Evolutionary conservation across 2,113 vertebrate species (phyloP).

Genomic region (Fregetta grallaria): DNA sequence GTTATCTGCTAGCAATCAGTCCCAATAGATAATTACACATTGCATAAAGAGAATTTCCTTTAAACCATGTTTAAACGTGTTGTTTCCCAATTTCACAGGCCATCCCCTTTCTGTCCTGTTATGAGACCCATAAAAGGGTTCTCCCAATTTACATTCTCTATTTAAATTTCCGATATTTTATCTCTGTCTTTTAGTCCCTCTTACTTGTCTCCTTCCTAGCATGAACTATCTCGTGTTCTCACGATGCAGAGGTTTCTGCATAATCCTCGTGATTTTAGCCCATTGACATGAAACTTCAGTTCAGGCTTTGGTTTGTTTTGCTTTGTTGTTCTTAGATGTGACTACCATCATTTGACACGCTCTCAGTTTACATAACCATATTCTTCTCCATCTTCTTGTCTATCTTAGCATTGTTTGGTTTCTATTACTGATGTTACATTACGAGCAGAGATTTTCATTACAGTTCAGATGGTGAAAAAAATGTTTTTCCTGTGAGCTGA

Average conservation of each 20-base stretch:
- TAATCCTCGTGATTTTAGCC: not conserved
- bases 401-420: not conserved
- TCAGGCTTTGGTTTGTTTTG: not conserved
- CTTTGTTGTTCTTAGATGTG: not conserved
- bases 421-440: not conserved
- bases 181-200: not conserved
- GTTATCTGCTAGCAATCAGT: not conserved
- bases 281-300: accelerated
- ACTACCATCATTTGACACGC: not conserved
- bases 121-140: not conserved
- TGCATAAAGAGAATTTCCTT: not conserved
- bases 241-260: not conserved
- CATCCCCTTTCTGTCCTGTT: not conserved
- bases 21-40: not conserved
- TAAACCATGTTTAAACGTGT: not conserved
- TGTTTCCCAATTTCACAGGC: not conserved
- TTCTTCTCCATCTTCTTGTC: not conserved
- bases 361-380: not conserved
- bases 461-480: not conserved
- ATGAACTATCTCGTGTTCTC: not conserved
- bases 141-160: not conserved
- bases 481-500: not conserved
- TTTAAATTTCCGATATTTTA: not conserved
- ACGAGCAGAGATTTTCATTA: not conserved
- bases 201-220: not conserved